Evolutionary conservation across 2,797 vertebrate genomes (phyloP), one percentile per base, ranked within the genome.

Genomic region (Ambastaia sidthimunki): DNA sequence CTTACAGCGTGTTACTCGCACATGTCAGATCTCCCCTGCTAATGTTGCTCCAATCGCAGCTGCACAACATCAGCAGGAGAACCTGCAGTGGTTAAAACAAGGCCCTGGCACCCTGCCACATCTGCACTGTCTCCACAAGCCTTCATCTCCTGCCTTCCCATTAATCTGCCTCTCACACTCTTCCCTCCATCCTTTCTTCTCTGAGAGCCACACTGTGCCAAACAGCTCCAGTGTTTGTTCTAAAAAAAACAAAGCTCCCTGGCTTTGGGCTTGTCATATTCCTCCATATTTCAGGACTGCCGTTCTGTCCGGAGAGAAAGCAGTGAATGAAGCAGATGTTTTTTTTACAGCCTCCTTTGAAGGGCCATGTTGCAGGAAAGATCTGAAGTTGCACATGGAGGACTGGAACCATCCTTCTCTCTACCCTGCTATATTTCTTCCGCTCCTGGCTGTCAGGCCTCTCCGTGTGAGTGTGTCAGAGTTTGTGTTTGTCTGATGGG

Each of bases 241-340:
- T 84, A n/a, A n/a, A n/a, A n/a, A n/a, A n/a, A n/a, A n/a, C n/a
- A 28, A 83, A 83, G 77, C 72, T 68, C 77, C 62, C 25, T 19
- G 62, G 66, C 62, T 74, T 74, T 71, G 59, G 50, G 28, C 71
- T 65, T 54, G 59, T 70, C 54, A 78, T 48, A 62, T 78, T 57
- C 54, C 55, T 52, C 44, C 74, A 76, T 66, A 65, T 66, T 76
- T 76, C 54, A 28, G 63, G 54, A 55, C n/a, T 48, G 23, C 62
- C 3, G 18, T 65, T 65, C 31, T n/a, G 37, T 65, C 31, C 54
- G 59, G 52, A 50, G 62, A 75, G 48, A 66, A 66, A 75, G 73
- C 28, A 21, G 37, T 76, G 47, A 69, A 69, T 63, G 70, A 19
- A 31, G 31, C 75, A 65, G 62, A 65, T 76, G 72, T 83, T 76